Percentiles rank a stretch among this genome's conserved stretches.
Evolutionary conservation across 2,888 invertebrate genomes (phyloP).

Genomic region (Xestia sexstrigata): DNA sequence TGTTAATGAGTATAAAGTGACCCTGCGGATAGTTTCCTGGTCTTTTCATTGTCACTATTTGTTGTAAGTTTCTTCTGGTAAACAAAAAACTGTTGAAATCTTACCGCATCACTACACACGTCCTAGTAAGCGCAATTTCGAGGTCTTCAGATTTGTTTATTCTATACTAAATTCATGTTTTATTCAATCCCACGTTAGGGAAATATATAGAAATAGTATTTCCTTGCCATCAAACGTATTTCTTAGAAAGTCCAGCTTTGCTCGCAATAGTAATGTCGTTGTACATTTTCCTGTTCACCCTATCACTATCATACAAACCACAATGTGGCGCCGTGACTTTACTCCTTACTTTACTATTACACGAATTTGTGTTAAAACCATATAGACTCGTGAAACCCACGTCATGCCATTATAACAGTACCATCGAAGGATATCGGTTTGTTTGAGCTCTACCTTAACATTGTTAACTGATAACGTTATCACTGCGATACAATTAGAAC

Average conservation of each 20-base stretch:
- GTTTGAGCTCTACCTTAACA: constrained; percentile 59
- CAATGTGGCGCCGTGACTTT: constrained; percentile 4
- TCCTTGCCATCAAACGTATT: constrained; percentile 1
- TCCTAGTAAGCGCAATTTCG: too few relatives aligned
- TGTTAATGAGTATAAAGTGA: neutral
- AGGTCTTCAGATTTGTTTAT: neutral
- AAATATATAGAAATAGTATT: neutral
- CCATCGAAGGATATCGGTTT: constrained; percentile 23
- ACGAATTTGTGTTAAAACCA: neutral
- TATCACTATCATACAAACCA: constrained; percentile 4
- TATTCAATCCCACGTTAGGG: neutral
- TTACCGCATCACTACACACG: constrained; percentile 22
- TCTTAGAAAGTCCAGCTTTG: constrained; percentile 7
- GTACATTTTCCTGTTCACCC: constrained; percentile 11
- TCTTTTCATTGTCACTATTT: constrained; percentile 43
- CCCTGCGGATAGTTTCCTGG: constrained; percentile 41
- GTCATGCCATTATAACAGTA: constrained; percentile 5
- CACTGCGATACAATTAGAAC: constrained; percentile 48
- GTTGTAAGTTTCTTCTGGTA: constrained; percentile 4
- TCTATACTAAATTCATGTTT: neutral
- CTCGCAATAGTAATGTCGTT: neutral
- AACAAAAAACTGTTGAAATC: constrained; percentile 19
- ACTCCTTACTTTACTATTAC: constrained; percentile 4
- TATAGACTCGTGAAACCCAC: neutral
- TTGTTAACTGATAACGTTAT: constrained; percentile 67